Evolutionary conservation across 1,140 invertebrate species (phyloP).

Genomic region (Meloidogyne floridensis): DNA sequence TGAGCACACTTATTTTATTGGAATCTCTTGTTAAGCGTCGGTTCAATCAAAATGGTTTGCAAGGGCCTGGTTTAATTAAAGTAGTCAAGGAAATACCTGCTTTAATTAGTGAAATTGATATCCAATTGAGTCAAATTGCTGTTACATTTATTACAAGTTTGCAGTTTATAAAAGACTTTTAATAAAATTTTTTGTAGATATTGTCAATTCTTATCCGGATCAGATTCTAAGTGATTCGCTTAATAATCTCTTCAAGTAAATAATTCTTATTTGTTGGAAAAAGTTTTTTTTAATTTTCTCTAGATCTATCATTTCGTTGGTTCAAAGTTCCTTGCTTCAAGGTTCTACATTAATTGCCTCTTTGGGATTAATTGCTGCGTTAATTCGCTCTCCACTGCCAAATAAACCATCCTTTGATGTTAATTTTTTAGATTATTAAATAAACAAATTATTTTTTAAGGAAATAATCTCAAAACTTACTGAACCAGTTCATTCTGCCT

Average conservation of each 20-base stretch:
- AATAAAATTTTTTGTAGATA: constrained; percentile 32
- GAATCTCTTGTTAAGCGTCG: constrained; percentile 83
- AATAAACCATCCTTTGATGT: constrained; percentile 49
- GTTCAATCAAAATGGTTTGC: constrained; percentile 71
- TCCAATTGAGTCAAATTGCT: constrained; percentile 91
- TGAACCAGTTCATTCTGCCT: constrained; percentile 30
- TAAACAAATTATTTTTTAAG: constrained; percentile 44
- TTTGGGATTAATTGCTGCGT: constrained; percentile 82
- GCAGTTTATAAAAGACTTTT: constrained; percentile 3
- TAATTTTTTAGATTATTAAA: not conserved
- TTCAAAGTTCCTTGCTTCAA: constrained; percentile 86
- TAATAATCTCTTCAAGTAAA: constrained; percentile 32
- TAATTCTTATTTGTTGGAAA: not conserved
- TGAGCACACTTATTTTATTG: constrained; percentile 84
- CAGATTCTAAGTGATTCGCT: constrained; percentile 38
- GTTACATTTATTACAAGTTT: constrained; percentile 62
- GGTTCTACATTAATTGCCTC: constrained; percentile 80
- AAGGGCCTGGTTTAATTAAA: constrained; percentile 33
- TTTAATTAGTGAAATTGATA: constrained; percentile 85
- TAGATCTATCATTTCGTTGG: constrained; percentile 68
- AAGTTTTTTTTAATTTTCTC: not conserved
- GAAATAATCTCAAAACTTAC: constrained; percentile 39
- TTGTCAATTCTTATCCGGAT: constrained; percentile 42
- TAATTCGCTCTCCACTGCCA: constrained; percentile 72
- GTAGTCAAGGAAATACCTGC: constrained; percentile 81